phyloP scores from a whole-genome alignment of 2,797 vertebrate species.

The Nyctibius grandis region DNA sequence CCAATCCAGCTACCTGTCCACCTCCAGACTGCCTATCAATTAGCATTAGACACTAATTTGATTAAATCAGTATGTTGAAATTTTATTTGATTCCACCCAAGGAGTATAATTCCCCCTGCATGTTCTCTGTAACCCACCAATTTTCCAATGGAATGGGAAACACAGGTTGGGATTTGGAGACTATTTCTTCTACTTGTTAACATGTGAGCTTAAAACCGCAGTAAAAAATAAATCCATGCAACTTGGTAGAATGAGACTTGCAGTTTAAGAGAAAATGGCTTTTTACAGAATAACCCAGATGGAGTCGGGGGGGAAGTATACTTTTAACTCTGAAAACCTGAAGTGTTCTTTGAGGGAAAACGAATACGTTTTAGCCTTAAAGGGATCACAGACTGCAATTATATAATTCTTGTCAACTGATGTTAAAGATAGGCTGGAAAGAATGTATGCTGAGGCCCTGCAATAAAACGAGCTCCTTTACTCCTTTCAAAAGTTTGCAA shows the following conservation, averaged over 20 bases:
- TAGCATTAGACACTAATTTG: conserved; percentile 60
- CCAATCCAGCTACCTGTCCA: conserved; percentile 37
- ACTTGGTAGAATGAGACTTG: neutral
- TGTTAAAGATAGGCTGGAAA: conserved; percentile 85
- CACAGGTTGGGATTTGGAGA: conserved; percentile 34
- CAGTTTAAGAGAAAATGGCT: conserved; percentile 31
- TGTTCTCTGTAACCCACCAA: conserved; percentile 40
- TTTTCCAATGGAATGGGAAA: conserved; percentile 51
- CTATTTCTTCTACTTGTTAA: conserved; percentile 45
- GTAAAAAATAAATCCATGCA: conserved; percentile 43
- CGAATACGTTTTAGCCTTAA: conserved; percentile 75
- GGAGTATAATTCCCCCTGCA: conserved; percentile 9
- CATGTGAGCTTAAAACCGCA: conserved; percentile 33
- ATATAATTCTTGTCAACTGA: conserved; percentile 96
- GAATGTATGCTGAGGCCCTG: conserved; percentile 77
- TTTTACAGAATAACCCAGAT: conserved; percentile 47
- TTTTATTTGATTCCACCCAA: conserved; percentile 59
- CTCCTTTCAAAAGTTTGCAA: conserved; percentile 82
- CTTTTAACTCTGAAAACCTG: conserved; percentile 76
- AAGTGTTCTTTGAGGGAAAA: conserved; percentile 88
- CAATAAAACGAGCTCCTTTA: conserved; percentile 81
- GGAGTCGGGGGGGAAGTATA: neutral
- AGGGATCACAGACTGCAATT: conserved; percentile 94
- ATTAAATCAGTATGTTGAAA: conserved; percentile 48
- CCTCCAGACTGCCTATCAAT: conserved; percentile 40